These are phyloP conservation scores for Drosophila ficusphila DNA, from an alignment of 1,140 invertebrate genomes.

Conservation along the genomic window DNA sequence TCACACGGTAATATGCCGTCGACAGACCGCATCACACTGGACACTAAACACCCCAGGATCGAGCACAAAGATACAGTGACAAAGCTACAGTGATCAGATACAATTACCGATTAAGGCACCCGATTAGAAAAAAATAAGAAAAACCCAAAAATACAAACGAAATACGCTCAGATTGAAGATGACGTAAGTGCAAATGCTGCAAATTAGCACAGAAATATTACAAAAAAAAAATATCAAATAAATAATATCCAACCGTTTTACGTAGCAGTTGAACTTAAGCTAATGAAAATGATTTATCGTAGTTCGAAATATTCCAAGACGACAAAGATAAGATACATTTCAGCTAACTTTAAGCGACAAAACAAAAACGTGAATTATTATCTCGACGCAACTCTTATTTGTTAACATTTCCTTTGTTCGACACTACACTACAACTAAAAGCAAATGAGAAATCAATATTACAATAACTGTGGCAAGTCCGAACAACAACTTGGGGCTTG, in stretches of 20 bases:
- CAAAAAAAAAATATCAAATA: constrained; percentile 49
- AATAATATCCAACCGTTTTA: constrained; percentile 60
- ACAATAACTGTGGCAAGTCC: constrained; percentile 82
- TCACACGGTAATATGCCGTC: constrained; percentile 24
- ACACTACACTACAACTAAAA: constrained; percentile 53
- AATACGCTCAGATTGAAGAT: constrained; percentile 16
- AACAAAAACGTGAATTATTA: constrained; percentile 44
- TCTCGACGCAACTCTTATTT: constrained; percentile 69
- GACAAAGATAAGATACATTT: constrained; percentile 52
- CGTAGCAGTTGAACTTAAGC: constrained; percentile 69
- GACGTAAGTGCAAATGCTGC: constrained; percentile 33
- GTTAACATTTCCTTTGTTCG: constrained; percentile 56
- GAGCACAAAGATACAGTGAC: constrained; percentile 72
- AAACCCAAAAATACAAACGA: constrained; percentile 23
- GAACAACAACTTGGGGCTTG: constrained; percentile 61
- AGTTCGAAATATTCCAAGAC: constrained; percentile 56
- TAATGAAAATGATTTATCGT: constrained; percentile 70
- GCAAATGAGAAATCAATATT: constrained; percentile 78
- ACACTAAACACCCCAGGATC: constrained; percentile 53
- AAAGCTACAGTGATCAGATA: constrained; percentile 26
- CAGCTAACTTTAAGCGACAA: constrained; percentile 65
- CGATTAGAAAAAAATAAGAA: constrained; percentile 34
- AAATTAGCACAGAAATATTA: constrained; percentile 45
- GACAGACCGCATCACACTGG: constrained; percentile 38
- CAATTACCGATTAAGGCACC: constrained; percentile 31